Evolutionary conservation across 2,888 invertebrate genomes (phyloP).

Genomic region (Chrysolina americana): DNA sequence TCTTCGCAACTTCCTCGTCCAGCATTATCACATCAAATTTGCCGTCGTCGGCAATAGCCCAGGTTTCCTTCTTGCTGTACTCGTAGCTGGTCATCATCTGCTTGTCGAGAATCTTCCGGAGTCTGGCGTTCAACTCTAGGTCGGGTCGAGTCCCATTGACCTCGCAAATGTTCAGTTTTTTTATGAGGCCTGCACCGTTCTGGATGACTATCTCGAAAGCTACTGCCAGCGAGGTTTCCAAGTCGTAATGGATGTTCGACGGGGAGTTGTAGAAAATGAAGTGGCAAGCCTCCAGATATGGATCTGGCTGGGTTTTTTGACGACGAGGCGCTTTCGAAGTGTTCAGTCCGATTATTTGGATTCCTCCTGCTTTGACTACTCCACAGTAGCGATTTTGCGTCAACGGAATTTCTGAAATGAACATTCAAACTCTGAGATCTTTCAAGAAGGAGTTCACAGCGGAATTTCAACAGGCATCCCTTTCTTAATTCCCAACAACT

Average conservation of each 20-base stretch:
- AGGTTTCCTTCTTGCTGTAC: background rate
- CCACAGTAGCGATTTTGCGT: background rate
- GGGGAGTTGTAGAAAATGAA: background rate
- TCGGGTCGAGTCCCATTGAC: background rate
- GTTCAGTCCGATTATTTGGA: background rate
- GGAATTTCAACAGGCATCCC: too few species aligned
- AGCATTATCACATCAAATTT: background rate
- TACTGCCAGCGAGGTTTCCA: background rate
- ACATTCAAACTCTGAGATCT: background rate
- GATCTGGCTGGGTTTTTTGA: background rate
- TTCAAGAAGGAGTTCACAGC: too few species aligned
- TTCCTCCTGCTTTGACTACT: background rate
- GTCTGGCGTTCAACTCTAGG: background rate
- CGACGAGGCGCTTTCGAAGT: constrained; percentile 3
- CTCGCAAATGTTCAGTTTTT: background rate
- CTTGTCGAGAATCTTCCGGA: background rate
- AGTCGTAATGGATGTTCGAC: background rate
- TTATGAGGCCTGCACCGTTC: background rate
- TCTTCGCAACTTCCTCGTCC: background rate
- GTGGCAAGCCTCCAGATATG: background rate
- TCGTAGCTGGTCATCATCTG: background rate
- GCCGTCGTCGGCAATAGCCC: background rate
- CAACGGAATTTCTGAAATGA: background rate
- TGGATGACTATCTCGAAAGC: background rate
- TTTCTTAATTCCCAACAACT: too few species aligned